Percentiles rank a stretch among this genome's conserved stretches.
phyloP scores from a whole-genome alignment of 2,797 vertebrate species.

The Glyptemys insculpta region DNA sequence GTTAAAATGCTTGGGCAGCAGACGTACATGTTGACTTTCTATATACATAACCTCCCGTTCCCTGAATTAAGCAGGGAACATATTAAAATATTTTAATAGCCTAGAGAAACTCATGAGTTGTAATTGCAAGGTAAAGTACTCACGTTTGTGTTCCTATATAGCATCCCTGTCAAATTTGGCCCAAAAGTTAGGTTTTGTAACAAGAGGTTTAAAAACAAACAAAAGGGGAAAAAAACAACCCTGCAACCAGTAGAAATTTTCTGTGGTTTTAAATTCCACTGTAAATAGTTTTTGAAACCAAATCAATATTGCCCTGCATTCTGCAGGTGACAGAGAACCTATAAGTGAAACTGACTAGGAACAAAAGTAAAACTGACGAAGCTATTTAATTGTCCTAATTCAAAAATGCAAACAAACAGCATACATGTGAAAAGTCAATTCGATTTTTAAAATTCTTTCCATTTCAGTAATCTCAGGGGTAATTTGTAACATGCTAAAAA shows the following conservation, averaged over 20 bases:
- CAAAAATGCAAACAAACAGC: background rate
- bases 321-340: background rate
- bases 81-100: background rate
- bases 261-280: background rate
- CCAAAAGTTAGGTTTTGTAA: background rate
- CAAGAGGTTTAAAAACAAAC: background rate
- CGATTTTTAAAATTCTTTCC: constrained; percentile 1
- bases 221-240: background rate
- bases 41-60: background rate
- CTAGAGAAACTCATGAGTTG: background rate
- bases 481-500: background rate
- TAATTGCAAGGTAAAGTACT: background rate
- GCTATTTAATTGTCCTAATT: background rate
- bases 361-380: background rate
- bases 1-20: background rate
- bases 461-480: background rate
- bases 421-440: background rate
- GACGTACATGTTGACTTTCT: background rate
- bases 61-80: constrained; percentile 10
- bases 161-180: background rate
- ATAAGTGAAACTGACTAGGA: constrained; percentile 29
- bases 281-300: background rate
- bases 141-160: background rate
- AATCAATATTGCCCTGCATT: background rate
- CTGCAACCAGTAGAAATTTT: background rate